phyloP scores from a whole-genome alignment of 2,797 vertebrate genomes.

The Sandelia bainsii region DNA sequence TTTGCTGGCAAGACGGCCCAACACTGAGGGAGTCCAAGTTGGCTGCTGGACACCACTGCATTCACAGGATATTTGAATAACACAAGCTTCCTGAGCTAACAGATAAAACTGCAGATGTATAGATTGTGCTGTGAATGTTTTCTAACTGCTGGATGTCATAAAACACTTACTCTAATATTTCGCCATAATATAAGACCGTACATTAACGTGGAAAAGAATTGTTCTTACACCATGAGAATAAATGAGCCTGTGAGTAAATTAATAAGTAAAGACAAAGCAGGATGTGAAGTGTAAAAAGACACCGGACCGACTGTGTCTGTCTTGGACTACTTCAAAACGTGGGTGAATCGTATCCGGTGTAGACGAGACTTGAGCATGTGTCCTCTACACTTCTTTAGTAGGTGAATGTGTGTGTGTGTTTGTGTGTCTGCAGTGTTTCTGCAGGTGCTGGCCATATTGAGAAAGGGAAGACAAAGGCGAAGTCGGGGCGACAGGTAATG shows the following conservation, averaged over 20 bases:
- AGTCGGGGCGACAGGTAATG: constrained; percentile 72
- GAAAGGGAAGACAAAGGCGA: constrained; percentile 56
- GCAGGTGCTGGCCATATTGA: constrained; percentile 76
- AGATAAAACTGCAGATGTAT: background rate
- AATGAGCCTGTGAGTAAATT: background rate
- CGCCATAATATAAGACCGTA: no score
- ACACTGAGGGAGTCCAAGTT: constrained; percentile 32
- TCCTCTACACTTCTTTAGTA: background rate
- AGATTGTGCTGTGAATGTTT: background rate
- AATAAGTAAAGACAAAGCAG: background rate
- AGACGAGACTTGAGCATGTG: no score
- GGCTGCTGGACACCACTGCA: constrained; percentile 39
- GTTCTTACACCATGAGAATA: no score
- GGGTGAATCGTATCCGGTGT: constrained; percentile 1
- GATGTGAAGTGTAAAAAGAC: background rate
- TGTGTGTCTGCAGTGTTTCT: constrained; percentile 36
- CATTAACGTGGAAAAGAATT: no score
- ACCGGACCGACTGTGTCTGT: background rate
- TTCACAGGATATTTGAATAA: constrained; percentile 46
- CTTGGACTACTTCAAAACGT: background rate
- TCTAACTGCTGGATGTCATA: background rate
- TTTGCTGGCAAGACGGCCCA: constrained; percentile 24
- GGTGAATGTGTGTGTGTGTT: constrained; percentile 21
- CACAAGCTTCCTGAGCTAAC: constrained; percentile 5
- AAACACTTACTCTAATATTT: no score